Conservation (phyloP, 2,113 vertebrate genomes). For the Orientallactaga bullata region DNA sequence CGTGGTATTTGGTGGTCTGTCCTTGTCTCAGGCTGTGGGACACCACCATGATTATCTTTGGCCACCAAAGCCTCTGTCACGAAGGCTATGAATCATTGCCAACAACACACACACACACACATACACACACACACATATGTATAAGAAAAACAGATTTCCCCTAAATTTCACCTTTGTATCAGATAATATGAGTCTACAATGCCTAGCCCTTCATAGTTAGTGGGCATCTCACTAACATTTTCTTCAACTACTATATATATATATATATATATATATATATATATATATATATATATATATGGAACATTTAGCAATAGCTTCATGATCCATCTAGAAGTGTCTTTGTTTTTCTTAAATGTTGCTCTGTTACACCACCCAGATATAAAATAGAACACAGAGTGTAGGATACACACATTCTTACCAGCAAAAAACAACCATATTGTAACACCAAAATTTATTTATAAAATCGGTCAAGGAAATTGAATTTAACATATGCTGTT, state of each 20-base stretch:
- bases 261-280: too few relatives aligned
- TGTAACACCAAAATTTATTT: constrained; percentile 82
- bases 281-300: neutral
- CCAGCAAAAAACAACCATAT: constrained; percentile 81
- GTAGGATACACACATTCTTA: constrained; percentile 73
- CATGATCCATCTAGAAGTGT: constrained; percentile 23
- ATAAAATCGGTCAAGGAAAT: constrained; percentile 82
- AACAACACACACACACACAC: too few relatives aligned
- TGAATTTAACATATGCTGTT: constrained; percentile 82
- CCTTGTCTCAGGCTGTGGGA: neutral
- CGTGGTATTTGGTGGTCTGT: neutral
- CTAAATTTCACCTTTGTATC: neutral
- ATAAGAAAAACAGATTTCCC: neutral
- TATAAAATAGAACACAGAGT: constrained; percentile 71
- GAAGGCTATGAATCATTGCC: neutral
- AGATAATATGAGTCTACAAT: neutral
- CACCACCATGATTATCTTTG: neutral
- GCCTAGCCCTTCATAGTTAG: neutral
- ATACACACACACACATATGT: too few relatives aligned
- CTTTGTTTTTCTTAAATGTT: constrained; percentile 70
- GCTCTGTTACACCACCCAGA: constrained; percentile 66
- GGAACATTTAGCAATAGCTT: constrained; percentile 19
- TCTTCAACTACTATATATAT: neutral
- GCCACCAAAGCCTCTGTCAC: neutral
- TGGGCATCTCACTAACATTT: neutral